Evolutionary conservation across 2,113 vertebrate species (phyloP), one percentile per base, ranked within the genome.

Genomic region (Xiphorhynchus elegans): DNA sequence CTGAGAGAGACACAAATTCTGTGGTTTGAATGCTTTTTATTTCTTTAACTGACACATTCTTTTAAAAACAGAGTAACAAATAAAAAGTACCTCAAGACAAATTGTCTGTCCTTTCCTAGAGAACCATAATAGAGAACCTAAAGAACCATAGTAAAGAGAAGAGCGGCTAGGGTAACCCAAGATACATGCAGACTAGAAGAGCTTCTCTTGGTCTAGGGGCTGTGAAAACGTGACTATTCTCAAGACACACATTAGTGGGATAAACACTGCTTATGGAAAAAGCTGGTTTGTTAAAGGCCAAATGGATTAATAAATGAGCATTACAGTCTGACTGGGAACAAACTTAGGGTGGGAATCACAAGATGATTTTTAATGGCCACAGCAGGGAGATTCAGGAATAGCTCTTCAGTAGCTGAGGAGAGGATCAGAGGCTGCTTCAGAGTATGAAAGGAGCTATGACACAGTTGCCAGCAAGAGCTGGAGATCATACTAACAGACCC

Each of bases 11-110:
- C 98, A 98, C 33, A 87, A 94, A 39, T 98, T 98, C 96, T 98
- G 90, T 77, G 97, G 98, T 44, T 96, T 98, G 44, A 97, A 98
- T 95, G 96, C 91, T 60, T 97, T 98, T 97, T 98, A 98, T 97
- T 98, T 98, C 72, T 98, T 98, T 85, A 97, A 98, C 37, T 97
- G 95, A 97, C 19, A 60, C 7, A 40, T 29, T 59, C 17, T 84
- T 96, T 90, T 82, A 42, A 91, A 95, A 96, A 84, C 7, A 35
- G 28, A 88, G 37, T 68, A 58, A 89, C 52, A 92, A 94, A 50
- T 42, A 90, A 87, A 92, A 63, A 84, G 68, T 68, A 91, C 7
- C 20, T n/a, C 28, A 76, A 37, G 66, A 46, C 29, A 93, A 88
- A 59, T 63, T 49, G 33, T 44, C 47, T 79, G 31, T 58, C 50